Base-by-base conservation (phyloP, 2,113 vertebrate genomes). In the Mystacornis crossleyi region DNA sequence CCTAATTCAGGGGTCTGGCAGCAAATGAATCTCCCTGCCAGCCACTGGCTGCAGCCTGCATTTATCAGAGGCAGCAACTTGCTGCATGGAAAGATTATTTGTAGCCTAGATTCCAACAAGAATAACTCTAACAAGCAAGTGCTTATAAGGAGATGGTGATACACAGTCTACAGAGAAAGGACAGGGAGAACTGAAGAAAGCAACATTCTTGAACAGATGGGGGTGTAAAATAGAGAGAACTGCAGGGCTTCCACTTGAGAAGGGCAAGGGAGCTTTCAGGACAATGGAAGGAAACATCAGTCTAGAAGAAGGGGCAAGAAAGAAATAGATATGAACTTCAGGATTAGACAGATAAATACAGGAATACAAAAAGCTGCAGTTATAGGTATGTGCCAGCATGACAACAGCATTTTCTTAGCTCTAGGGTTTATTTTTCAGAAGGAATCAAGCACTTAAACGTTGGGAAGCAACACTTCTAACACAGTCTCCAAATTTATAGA, bases 131-230 rank as follows among this genome's bases (percentile, higher is more conserved):
- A 96, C 75, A 0, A 95, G 95, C 95, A 97, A 97, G 96, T 93
- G 94, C 96, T 96, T 97, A 97, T 97, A 97, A 96, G 96, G 96
- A 97, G 94, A 97, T 96, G 86, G 93, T 60, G 89, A 95, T 86
- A 95, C 93, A 90, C 45, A 88, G 92, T 47, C 90, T 25, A 47
- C 90, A 81, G 64, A 86, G 88, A 90, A 95, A 95, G 90, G 64
- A 81, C 82, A 93, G 55, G 21, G 47, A 95, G 90, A 86, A 89
- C 45, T 38, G 38, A 36, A 93, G 91, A 93, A 95, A 92, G 89
- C 60, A 89, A 79, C 82, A 73, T 89, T 93, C 96, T 86, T 95
- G 64, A 93, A 58, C 42, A 61, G 82, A 79, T 25, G 0, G 54
- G 54, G 64, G 23, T 38, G 29, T 29, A 29, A 88, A 95, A 89